Conservation (phyloP, 2,113 vertebrate species). For the Phaethon lepturus region DNA sequence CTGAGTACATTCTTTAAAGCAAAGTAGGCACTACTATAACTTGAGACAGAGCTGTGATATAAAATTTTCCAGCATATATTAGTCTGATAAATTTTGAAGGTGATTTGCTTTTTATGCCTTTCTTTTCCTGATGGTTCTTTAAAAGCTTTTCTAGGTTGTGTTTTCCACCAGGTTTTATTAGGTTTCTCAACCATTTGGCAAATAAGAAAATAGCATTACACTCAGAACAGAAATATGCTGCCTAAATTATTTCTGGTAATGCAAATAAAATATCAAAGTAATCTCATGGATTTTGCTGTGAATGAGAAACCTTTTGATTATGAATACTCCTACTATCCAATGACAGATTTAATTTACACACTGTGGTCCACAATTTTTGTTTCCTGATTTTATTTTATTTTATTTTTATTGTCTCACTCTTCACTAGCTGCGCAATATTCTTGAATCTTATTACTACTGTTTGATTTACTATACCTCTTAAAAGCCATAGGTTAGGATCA, state of each 20-base stretch:
- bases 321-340: background rate
- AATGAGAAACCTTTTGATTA: background rate
- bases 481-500: background rate
- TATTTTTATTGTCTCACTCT: background rate
- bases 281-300: background rate
- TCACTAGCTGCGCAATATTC: background rate
- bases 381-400: background rate
- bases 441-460: background rate
- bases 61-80: background rate
- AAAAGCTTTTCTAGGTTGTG: background rate
- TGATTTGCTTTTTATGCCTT: background rate
- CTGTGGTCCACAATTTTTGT: background rate
- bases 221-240: background rate
- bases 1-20: constrained; percentile 18
- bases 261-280: background rate
- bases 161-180: background rate
- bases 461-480: background rate
- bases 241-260: background rate
- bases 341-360: background rate
- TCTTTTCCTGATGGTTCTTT: background rate
- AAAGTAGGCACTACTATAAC: background rate
- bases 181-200: background rate
- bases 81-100: background rate
- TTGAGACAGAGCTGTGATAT: background rate
- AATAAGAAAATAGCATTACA: background rate